Evolutionary conservation across 2,888 invertebrate genomes (phyloP), one percentile per base, ranked within the genome.

Genomic region (Meandrusa payeni): DNA sequence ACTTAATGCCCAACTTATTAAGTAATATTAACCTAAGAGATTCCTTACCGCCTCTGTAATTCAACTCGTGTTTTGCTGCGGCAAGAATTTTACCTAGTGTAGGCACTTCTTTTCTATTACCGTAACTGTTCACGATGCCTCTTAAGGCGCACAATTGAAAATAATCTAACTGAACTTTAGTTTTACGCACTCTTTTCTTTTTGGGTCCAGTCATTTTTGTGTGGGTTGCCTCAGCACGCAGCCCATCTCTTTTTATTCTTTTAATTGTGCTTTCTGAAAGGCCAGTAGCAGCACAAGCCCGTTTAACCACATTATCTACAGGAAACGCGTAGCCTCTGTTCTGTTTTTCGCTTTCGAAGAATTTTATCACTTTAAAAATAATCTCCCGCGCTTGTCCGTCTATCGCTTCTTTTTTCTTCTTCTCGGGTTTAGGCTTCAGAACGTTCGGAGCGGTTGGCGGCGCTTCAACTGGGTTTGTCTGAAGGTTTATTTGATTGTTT

Each of bases 341-440:
- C 50, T 79, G 79, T 72, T 86, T 86, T 68, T 86, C 86, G 43
- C 83, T 85, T 50, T 86, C 86, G 51, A 86, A 86, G 53, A 86
- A 86, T 53, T 83, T 85, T 9, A 86, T 85, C 9, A 86, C 86
- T 61, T 81, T 79, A 51, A 71, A 86, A 37, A 86, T 86, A 0
- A 86, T 76, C 53, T 86, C 86, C 19, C 85, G 69, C 5, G 86
- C 86, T 56, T 86, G 86, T 0, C 83, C 82, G 42, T 86, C 86
- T 3, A 86, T 86, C 0, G 86, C 82, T 51, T 86, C 86, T 12
- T 85, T 86, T 52, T 85, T 86, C 50, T 85, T 85, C 50, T 80
- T 83, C 17, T 76, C 77, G 0, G 60, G 13, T 50, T 76, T 73
- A 0, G 69, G 68, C 56, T 80, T 79, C 2, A 47, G 19, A 3